Base-by-base conservation (phyloP, 2,888 invertebrate species). In the Drosophila setosimentum region DNA sequence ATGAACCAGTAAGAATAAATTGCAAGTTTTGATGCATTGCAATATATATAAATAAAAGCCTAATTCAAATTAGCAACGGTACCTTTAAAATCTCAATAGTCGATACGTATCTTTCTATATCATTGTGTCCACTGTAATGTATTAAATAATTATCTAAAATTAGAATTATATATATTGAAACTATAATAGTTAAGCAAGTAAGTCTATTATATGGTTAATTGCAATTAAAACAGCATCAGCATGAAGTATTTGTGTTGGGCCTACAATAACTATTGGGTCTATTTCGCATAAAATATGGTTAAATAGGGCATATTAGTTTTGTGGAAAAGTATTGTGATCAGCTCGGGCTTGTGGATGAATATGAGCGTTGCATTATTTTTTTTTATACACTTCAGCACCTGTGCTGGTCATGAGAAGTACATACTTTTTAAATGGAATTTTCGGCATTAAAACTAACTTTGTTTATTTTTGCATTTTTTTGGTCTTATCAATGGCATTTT, bases 401-500 rank as follows among this genome's bases (percentile, higher is more conserved):
- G 5, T 11, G 40, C 40, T 42, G 40, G 21, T 11, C 40, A 11
- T 5, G 21, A 21, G 40, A 40, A 40, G n/a, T 21, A 40, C 8
- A 13, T 3, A 16, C 13, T 45, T 45, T 45, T 13, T 1, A 45
- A 13, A 1, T 21, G 45, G 13, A 21, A 21, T 21, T 45, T 45
- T 45, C n/a, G 13, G 13, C 7, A 21, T 7, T 45, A 21, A 13
- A 7, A 45, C 21, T 45, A 21, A 13, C 40, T 48, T 55, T 63
- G 50, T 58, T 62, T 7, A 45, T 13, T 13, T 21, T 8, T 7
- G 13, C 45, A 7, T 58, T 32, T n/a, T n/a, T 65, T 65, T 55
- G 59, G 58, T 33, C 50, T 58, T 78, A 74, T 77, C 77, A 65
- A 58, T 64, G 61, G 5, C 24, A 37, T 42, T 64, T 69, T 70